Conservation (phyloP, 2,888 invertebrate species). For the Sarcophaga rosellei region DNA sequence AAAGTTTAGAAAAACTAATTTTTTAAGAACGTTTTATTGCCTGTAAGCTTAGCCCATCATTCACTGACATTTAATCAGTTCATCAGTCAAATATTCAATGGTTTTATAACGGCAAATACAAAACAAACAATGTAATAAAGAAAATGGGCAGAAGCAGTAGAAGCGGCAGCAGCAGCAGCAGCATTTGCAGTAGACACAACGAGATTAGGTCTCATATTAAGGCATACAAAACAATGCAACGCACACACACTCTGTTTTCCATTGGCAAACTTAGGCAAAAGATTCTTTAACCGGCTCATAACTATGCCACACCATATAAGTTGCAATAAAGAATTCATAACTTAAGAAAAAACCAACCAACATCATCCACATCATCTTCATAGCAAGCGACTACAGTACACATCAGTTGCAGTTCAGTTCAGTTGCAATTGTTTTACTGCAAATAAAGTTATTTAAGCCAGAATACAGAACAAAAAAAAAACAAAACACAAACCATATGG, state of each 20-base stretch:
- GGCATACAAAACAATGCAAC: not conserved
- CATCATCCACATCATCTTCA: conserved; percentile 28
- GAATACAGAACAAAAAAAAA: too few species aligned
- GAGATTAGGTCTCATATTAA: conserved; percentile 38
- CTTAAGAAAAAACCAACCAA: conserved; percentile 19
- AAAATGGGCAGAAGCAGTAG: conserved; percentile 12
- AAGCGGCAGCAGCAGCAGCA: not conserved
- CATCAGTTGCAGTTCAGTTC: not conserved
- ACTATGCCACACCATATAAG: conserved; percentile 50
- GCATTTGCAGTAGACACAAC: conserved; percentile 24
- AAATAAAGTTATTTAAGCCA: conserved; percentile 51
- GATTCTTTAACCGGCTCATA: conserved; percentile 48
- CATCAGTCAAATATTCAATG: conserved; percentile 36
- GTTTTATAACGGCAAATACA: conserved; percentile 53
- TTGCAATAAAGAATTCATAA: conserved; percentile 34
- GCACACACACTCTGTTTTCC: not conserved
- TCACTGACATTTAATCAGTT: not conserved
- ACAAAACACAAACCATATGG: conserved; percentile 26
- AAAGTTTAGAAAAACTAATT: too few species aligned
- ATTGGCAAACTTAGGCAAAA: conserved; percentile 5
- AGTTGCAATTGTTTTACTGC: conserved; percentile 38
- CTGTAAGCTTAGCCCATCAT: not conserved
- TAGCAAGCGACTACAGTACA: conserved; percentile 41
- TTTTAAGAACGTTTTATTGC: not conserved
- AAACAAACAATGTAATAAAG: conserved; percentile 7